Base-by-base conservation (phyloP, 2,888 invertebrate species). In the Antheraea yamamai region DNA sequence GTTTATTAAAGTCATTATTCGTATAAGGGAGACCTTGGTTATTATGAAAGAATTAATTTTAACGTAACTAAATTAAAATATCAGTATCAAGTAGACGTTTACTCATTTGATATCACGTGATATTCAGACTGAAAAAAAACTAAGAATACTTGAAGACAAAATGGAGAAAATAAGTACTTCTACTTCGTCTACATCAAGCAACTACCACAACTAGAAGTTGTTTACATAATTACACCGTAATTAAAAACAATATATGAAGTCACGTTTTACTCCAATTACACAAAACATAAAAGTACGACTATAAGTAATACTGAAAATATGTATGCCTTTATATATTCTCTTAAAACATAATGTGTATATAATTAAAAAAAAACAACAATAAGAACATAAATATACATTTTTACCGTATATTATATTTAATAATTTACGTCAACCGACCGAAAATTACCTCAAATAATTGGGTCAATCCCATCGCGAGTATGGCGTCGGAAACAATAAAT, bases 401-500 rank as follows among this genome's bases (percentile, higher is more conserved):
- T 66, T 66, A 30, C 30, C 64, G n/a, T 23, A 61, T 23, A 61
- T 77, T 75, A 66, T 70, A 76, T 74, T 78, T 47, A 73, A 75
- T 73, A 72, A 74, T 58, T 75, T 73, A 74, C 74, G 55, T 74
- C 39, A 61, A 71, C 35, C 75, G 77, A 79, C 76, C 79, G 73
- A 75, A 77, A 78, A 78, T 80, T 80, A 79, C 83, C 82, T 75
- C 74, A 68, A 79, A 77, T 79, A 84, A 83, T 82, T 81, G 77
- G 84, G 84, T 83, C 82, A 80, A 78, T 80, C 80, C 79, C 78
- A 81, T 82, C 80, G 75, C 68, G 70, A 73, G 75, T 72, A 58
- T 75, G 76, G 74, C 76, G 77, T 79, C 75, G 77, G 77, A 75
- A 79, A 77, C 80, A 84, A 87, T 89, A 87, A 88, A 89, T 89